Evolutionary conservation across 2,113 vertebrate species (phyloP), one percentile per base, ranked within the genome.

Genomic region (Prunella himalayana): DNA sequence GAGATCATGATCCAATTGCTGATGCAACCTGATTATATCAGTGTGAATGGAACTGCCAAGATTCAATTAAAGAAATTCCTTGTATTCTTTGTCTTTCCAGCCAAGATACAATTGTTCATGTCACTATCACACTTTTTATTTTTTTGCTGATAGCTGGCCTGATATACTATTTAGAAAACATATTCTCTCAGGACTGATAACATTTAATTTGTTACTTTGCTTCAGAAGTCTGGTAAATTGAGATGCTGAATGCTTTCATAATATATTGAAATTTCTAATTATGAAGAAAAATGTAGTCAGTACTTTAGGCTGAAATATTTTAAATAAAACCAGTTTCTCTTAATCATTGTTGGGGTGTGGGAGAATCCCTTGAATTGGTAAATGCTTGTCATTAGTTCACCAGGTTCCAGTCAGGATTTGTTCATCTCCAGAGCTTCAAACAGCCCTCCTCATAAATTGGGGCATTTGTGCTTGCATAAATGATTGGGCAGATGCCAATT

Each of bases 1-100:
- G 72, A 54, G 12, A 66, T 92, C 24, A 27, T 23, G 42, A 76
- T 51, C 19, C 33, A 78, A 33, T 53, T 92, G 42, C 59, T 95
- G 86, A 81, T 80, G 87, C 30, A 82, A 90, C 44, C 35, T 84
- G 76, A 68, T 69, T 83, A 72, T 79, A 95, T 71, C 35, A 33
- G 59, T 91, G 54, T 79, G 91, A 94, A 91, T 86, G 54, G 78
- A 95, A 64, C 72, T 88, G 71, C 44, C 89, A 90, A 95, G 90
- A 89, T 28, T 70, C 42, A 78, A 47, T 66, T 96, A 82, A 93
- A 88, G 42, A 73, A 92, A 63, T 15, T 13, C n/a, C 35, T 77
- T 75, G 39, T 90, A 50, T 91, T 87, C 39, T 87, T 45, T 73
- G 35, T 86, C 76, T 94, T 75, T 75, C 71, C 22, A 88, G 82